A percentile compares a stretch with the other conserved stretches of the same genome.
phyloP scores from a whole-genome alignment of 2,888 invertebrate genomes.

The Myopa tessellatipennis region DNA sequence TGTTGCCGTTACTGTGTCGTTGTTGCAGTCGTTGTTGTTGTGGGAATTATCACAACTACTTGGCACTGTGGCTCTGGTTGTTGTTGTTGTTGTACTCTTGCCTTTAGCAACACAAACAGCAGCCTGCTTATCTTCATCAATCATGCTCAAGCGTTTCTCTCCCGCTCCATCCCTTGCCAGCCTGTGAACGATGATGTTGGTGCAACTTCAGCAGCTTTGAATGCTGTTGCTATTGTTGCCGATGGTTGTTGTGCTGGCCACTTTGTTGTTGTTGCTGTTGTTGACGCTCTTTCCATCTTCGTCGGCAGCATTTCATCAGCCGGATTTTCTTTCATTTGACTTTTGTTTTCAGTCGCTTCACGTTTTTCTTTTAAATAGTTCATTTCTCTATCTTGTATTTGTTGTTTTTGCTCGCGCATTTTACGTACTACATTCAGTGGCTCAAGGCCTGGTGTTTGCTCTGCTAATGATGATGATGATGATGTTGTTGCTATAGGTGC shows the following conservation, averaged over 20 bases:
- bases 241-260: slow-evolving; percentile 41
- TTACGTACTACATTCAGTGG: slow-evolving; percentile 49
- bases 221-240: slow-evolving; percentile 34
- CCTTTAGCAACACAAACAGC: slow-evolving; percentile 32
- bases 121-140: slow-evolving; percentile 34
- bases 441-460: slow-evolving; percentile 32
- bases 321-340: slow-evolving; percentile 27
- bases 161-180: not conserved
- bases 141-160: slow-evolving; percentile 33
- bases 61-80: slow-evolving; percentile 25
- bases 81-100: slow-evolving; percentile 35
- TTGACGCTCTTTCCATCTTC: slow-evolving; percentile 18
- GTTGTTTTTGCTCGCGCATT: slow-evolving; percentile 42
- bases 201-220: slow-evolving; percentile 31
- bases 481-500: slow-evolving; percentile 12
- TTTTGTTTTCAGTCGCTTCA: slow-evolving; percentile 30
- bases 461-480: slow-evolving; percentile 27
- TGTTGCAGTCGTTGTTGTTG: slow-evolving; percentile 44
- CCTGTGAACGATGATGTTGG: slow-evolving; percentile 38
- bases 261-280: slow-evolving; percentile 38
- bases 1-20: slow-evolving; percentile 34
- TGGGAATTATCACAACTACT: slow-evolving; percentile 32
- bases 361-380: slow-evolving; percentile 12
- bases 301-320: slow-evolving; percentile 29
- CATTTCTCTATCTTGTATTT: slow-evolving; percentile 28